Conservation (phyloP, 1,140 invertebrate genomes). For the Medauroidea extradentata region DNA sequence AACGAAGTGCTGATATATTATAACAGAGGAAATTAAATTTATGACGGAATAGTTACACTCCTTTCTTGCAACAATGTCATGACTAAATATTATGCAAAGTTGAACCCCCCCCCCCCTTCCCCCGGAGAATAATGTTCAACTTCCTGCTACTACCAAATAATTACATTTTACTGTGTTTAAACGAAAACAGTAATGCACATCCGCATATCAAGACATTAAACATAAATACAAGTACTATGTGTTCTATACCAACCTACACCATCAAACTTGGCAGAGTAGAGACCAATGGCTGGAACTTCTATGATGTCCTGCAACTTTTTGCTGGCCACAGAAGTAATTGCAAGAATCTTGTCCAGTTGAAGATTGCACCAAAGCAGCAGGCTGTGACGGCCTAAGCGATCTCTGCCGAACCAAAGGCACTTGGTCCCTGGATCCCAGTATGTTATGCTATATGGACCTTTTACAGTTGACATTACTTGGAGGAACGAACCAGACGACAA, state of each 20-base stretch:
- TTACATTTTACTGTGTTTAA: too few species aligned
- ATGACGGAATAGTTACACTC: too few species aligned
- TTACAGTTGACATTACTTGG: slow-evolving; percentile 46
- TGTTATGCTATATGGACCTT: slow-evolving; percentile 82
- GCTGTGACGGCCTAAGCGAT: slow-evolving; percentile 79
- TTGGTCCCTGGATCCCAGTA: slow-evolving; percentile 62
- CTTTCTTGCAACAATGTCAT: too few species aligned
- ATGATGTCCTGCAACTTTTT: slow-evolving; percentile 50
- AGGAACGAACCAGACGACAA: slow-evolving; percentile 33
- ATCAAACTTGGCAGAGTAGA: slow-evolving; percentile 57
- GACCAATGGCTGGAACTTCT: slow-evolving; percentile 70
- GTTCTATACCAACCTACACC: not conserved
- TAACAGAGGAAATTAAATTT: too few species aligned
- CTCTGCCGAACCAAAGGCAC: slow-evolving; percentile 77
- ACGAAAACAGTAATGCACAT: too few species aligned
- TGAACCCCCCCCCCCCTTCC: too few species aligned
- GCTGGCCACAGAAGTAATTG: slow-evolving; percentile 57
- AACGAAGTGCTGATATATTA: too few species aligned
- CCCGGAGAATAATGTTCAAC: too few species aligned
- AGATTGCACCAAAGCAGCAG: slow-evolving; percentile 56
- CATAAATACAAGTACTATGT: not conserved
- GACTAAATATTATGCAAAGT: too few species aligned
- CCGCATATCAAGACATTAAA: too few species aligned
- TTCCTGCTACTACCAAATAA: too few species aligned
- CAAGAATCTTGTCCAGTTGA: slow-evolving; percentile 34